These are phyloP conservation scores for Agrotis puta DNA, from an alignment of 2,888 invertebrate genomes.

Conservation along the genomic window DNA sequence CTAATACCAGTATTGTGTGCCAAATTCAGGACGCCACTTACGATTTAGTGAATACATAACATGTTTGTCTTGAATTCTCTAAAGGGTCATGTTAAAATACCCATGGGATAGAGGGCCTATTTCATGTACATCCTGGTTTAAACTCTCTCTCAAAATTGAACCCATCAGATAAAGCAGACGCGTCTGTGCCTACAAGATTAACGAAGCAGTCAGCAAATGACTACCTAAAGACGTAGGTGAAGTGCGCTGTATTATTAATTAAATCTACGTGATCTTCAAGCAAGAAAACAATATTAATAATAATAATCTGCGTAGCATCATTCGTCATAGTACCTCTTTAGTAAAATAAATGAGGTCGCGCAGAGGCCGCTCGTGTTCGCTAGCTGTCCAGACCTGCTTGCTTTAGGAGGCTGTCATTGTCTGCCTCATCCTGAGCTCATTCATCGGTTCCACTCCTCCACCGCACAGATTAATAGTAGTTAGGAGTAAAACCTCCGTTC, in stretches of 20 bases:
- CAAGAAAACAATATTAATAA: slow-evolving; percentile 43
- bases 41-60: neutral
- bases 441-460: slow-evolving; percentile 45
- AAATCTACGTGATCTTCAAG: slow-evolving; percentile 14
- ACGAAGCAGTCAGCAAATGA: neutral
- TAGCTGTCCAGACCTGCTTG: slow-evolving; percentile 6
- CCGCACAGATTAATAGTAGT: slow-evolving; percentile 48
- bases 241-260: neutral
- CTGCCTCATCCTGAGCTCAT: slow-evolving; percentile 46
- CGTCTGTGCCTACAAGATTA: neutral
- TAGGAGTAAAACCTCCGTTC: slow-evolving; percentile 36
- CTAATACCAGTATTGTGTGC: slow-evolving; percentile 61
- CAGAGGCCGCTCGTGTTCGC: slow-evolving; percentile 5
- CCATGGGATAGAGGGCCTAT: neutral
- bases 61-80: neutral
- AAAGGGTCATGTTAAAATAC: neutral
- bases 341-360: slow-evolving; percentile 47
- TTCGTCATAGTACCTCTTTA: slow-evolving; percentile 41
- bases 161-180: too few species aligned
- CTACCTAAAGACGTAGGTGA: neutral
- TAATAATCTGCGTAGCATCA: slow-evolving; percentile 31
- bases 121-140: neutral
- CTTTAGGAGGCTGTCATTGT: slow-evolving; percentile 50
- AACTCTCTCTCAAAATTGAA: neutral
- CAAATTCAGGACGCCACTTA: slow-evolving; percentile 56